A percentile compares a stretch with the other conserved stretches of the same genome.
Conservation (phyloP, 1,140 invertebrate species). For the Chymomyza costata region DNA sequence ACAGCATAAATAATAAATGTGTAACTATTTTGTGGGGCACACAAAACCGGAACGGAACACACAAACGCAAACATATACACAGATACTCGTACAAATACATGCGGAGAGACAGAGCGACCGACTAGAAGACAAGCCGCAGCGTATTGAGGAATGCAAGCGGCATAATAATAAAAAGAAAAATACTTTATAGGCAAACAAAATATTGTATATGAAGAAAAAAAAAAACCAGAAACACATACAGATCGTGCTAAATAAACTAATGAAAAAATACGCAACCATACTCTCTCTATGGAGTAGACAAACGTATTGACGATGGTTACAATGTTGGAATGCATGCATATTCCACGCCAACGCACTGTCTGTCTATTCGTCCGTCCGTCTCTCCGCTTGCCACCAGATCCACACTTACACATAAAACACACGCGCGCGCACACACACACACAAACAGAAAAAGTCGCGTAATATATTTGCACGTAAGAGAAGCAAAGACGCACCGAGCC, state of each 20-base stretch:
- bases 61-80: conserved; percentile 23
- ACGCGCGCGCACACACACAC: conserved; percentile 13
- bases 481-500: conserved; percentile 3
- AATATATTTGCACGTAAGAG: conserved; percentile 17
- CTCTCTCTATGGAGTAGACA: too few relatives aligned
- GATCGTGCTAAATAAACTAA: conserved; percentile 34
- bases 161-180: too few relatives aligned
- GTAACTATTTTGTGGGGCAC: too few relatives aligned
- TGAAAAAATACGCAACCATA: conserved; percentile 28
- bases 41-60: conserved; percentile 35
- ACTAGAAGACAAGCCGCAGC: too few relatives aligned
- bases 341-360: conserved; percentile 34
- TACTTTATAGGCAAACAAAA: too few relatives aligned
- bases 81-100: conserved; percentile 6
- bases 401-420: conserved; percentile 35
- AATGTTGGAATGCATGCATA: conserved; percentile 28
- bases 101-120: not conserved
- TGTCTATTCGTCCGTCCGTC: not conserved
- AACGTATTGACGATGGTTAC: not conserved
- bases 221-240: conserved; percentile 24
- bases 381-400: conserved; percentile 17
- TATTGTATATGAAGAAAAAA: too few relatives aligned
- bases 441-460: conserved; percentile 18
- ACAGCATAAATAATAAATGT: too few relatives aligned
- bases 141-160: conserved; percentile 8